These are phyloP conservation scores for Lobophora halterata DNA, from an alignment of 2,888 invertebrate genomes.

Conservation along the genomic window DNA sequence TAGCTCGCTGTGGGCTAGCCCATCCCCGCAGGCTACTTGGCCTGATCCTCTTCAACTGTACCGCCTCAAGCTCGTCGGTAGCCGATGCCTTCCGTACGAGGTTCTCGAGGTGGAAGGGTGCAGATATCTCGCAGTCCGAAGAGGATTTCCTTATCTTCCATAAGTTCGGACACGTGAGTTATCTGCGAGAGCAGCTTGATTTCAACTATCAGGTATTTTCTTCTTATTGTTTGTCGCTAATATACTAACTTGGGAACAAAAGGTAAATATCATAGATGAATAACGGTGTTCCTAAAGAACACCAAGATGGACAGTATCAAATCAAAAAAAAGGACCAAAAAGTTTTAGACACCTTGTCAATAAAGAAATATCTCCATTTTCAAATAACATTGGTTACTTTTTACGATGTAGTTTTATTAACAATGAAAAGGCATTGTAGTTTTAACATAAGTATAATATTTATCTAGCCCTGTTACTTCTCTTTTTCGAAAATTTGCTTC, in stretches of 20 bases:
- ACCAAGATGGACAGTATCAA: too few relatives aligned
- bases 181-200: constrained; percentile 48
- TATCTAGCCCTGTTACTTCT: too few relatives aligned
- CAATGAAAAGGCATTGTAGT: too few relatives aligned
- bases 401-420: too few relatives aligned
- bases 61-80: constrained; percentile 91
- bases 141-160: constrained; percentile 94
- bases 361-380: too few relatives aligned
- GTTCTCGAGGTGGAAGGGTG: constrained; percentile 91
- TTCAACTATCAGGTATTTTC: constrained; percentile 66
- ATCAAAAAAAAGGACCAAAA: too few relatives aligned
- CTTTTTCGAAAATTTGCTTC: too few relatives aligned
- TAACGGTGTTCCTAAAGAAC: too few relatives aligned
- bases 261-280: constrained; percentile 19
- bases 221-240: constrained; percentile 51
- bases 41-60: constrained; percentile 92
- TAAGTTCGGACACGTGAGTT: constrained; percentile 95
- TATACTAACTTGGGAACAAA: constrained; percentile 39
- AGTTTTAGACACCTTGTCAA: too few relatives aligned
- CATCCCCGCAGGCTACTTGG: constrained; percentile 90
- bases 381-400: too few relatives aligned
- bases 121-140: constrained; percentile 92
- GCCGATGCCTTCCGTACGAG: constrained; percentile 92
- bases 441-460: too few relatives aligned
- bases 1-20: constrained; percentile 91